Conservation (phyloP, 2,797 vertebrate species). For the Anguilla obscura region DNA sequence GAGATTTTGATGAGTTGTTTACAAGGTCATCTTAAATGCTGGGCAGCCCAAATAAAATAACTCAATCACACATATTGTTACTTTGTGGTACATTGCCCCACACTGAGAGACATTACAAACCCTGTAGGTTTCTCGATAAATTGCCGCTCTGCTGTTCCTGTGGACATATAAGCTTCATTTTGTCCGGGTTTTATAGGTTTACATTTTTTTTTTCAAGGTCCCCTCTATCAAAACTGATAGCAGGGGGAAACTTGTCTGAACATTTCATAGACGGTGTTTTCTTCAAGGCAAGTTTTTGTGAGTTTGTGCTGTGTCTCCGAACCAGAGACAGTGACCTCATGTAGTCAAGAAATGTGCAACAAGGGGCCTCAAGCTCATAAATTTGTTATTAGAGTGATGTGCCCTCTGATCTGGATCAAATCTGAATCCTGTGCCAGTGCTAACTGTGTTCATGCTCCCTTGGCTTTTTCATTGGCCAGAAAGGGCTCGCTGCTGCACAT, state of each 20-base stretch:
- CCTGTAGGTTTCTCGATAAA: neutral
- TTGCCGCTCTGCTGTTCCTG: neutral
- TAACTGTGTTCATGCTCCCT: neutral
- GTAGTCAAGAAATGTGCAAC: neutral
- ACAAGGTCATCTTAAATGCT: neutral
- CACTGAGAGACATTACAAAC: neutral
- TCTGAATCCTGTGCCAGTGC: neutral
- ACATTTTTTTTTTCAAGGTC: neutral
- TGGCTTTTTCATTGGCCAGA: too few species aligned
- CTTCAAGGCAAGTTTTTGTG: neutral
- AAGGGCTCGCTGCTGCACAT: too few species aligned
- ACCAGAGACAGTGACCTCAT: neutral
- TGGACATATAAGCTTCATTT: neutral
- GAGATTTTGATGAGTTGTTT: neutral
- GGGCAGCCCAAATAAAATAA: neutral
- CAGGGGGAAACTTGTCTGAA: neutral
- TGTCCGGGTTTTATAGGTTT: neutral
- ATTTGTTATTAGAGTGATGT: neutral
- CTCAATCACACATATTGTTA: slow-evolving; percentile 2
- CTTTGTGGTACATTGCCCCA: neutral
- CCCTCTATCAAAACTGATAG: neutral
- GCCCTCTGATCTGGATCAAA: neutral
- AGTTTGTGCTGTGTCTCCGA: neutral
- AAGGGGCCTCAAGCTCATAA: neutral
- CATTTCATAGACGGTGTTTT: neutral